Evolutionary conservation across 92 coral and sea anemone species (phyloP).

Genomic region (Ricordea florida): DNA sequence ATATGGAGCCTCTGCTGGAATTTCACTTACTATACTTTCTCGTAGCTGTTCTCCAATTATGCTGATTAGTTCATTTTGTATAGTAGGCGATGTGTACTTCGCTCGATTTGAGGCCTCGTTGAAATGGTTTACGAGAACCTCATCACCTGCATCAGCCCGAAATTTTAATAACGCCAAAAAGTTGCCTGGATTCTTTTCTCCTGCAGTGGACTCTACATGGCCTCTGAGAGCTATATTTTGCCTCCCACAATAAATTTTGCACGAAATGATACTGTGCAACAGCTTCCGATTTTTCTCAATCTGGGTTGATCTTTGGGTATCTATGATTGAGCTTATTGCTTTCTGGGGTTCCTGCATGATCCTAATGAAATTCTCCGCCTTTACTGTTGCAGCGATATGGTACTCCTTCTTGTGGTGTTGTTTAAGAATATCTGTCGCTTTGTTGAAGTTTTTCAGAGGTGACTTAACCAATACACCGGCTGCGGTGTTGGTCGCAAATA

Average conservation of each 20-base stretch:
- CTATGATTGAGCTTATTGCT: slow-evolving; percentile 8
- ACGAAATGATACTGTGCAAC: not conserved
- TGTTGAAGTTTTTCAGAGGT: slow-evolving; percentile 1
- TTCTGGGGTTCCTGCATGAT: not conserved
- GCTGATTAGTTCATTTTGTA: slow-evolving; percentile 21
- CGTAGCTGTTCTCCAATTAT: slow-evolving; percentile 29
- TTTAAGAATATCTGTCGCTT: slow-evolving; percentile 23
- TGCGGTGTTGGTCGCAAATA: slow-evolving; percentile 8
- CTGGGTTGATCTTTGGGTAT: not conserved
- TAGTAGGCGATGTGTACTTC: slow-evolving; percentile 9
- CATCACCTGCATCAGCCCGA: slow-evolving; percentile 37
- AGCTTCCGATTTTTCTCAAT: not conserved
- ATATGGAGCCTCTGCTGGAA: slow-evolving; percentile 14
- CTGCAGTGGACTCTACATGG: too few relatives aligned
- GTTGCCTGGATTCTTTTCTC: not conserved
- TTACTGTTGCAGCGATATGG: slow-evolving; percentile 17
- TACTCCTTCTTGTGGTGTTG: slow-evolving; percentile 33
- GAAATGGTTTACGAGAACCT: slow-evolving; percentile 20
- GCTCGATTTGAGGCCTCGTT: slow-evolving; percentile 10
- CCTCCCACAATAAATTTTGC: not conserved
- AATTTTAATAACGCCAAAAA: slow-evolving; percentile 27
- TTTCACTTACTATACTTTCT: slow-evolving; percentile 6
- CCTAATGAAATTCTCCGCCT: not conserved
- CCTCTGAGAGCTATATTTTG: not conserved
- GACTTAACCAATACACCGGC: slow-evolving; percentile 12